A percentile compares a stretch with the other conserved stretches of the same genome.
Conservation (phyloP, 2,113 vertebrate genomes). For the Cinclus cinclus region DNA sequence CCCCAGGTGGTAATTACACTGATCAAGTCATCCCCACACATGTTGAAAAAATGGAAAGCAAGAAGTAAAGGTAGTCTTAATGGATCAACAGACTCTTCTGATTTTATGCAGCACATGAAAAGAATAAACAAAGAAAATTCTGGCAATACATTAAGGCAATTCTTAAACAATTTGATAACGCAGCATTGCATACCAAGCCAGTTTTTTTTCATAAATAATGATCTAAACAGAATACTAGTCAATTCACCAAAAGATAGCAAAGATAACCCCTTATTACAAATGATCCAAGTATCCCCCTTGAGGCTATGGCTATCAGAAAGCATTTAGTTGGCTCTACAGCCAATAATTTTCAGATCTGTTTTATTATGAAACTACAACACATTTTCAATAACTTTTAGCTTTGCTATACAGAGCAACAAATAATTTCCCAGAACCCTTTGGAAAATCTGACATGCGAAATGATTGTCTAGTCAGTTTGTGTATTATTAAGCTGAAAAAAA, state of each 20-base stretch:
- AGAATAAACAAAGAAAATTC: constrained; percentile 3
- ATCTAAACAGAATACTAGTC: constrained; percentile 67
- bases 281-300: constrained; percentile 65
- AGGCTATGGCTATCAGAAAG: constrained; percentile 69
- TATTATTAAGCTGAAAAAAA: constrained; percentile 53
- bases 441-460: constrained; percentile 70
- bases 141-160: constrained; percentile 28
- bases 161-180: constrained; percentile 43
- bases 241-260: constrained; percentile 70
- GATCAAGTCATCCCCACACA: background rate
- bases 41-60: background rate
- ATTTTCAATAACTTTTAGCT: constrained; percentile 75
- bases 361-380: constrained; percentile 69
- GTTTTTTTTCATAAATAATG: constrained; percentile 68
- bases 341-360: constrained; percentile 64
- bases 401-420: constrained; percentile 62
- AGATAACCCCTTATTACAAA: constrained; percentile 65
- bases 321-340: constrained; percentile 65
- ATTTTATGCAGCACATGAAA: background rate
- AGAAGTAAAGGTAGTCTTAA: background rate
- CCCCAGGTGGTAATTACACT: background rate
- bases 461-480: constrained; percentile 61
- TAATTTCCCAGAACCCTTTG: constrained; percentile 67
- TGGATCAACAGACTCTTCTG: background rate
- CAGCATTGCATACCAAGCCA: constrained; percentile 17